A percentile compares a stretch with the other conserved stretches of the same genome.
Conservation (phyloP, 2,797 vertebrate species). For the Glossophaga mutica region DNA sequence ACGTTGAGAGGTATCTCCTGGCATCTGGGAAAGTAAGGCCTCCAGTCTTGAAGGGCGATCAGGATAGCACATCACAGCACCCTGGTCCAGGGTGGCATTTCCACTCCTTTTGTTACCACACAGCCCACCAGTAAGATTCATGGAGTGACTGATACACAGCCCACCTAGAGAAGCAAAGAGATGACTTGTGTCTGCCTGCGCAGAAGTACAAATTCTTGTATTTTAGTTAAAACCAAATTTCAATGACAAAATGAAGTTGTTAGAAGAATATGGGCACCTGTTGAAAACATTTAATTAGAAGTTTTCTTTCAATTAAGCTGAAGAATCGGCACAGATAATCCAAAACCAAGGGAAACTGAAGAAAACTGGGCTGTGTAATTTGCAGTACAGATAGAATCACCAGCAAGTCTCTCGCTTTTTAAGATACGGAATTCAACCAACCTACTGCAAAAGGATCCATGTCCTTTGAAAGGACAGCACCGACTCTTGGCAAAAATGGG, state of each 20-base stretch:
- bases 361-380: not conserved
- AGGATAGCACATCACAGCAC: not conserved
- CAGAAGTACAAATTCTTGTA: not conserved
- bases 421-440: not conserved
- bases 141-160: not conserved
- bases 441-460: not conserved
- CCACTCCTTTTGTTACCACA: not conserved
- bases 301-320: not conserved
- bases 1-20: not conserved
- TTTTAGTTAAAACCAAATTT: conserved; percentile 25
- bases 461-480: not conserved
- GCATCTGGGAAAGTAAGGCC: not conserved
- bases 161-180: not conserved
- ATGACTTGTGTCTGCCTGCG: not conserved
- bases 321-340: not conserved
- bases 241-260: not conserved
- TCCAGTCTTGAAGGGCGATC: not conserved
- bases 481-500: not conserved
- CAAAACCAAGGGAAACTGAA: not conserved
- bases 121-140: not conserved
- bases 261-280: not conserved
- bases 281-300: not conserved
- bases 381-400: not conserved
- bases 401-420: not conserved
- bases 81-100: not conserved